Base-by-base conservation (phyloP, 2,888 invertebrate species). In the Athetis lepigone region DNA sequence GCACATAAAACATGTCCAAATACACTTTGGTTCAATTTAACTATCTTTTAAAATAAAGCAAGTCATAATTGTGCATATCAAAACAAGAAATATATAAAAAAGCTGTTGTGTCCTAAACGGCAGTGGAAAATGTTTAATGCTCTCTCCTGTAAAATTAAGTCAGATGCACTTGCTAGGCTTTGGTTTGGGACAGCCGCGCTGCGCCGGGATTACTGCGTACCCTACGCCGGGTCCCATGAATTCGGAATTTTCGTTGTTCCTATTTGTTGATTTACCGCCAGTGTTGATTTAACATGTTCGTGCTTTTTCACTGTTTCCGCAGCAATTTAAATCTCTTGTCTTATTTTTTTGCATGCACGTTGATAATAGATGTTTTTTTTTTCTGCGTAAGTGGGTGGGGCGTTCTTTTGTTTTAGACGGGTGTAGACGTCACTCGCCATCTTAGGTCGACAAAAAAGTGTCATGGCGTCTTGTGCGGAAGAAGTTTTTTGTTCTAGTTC, bases 371-470 rank as follows among this genome's bases (percentile, higher is more conserved):
- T 61, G 23, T 81, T 80, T 77, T 79, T 71, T 72, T 61, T 75
- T 62, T 63, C 13, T 56, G 57, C 70, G 65, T 74, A 73, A 58
- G 84, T 88, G 92, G 94, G 94, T 89, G 94, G 91, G 94, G 93
- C 88, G 79, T 92, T 92, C 94, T 94, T 94, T 94, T 94, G 94
- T 94, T 93, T 95, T 93, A 94, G 86, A 84, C 75, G 85, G 84
- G 84, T 87, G 87, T 83, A 85, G 83, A 76, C 79, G 81, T 83
- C 87, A 89, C 85, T 87, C 94, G 94, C 94, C 94, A 94, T 95
- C 94, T 95, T 95, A 93, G 92, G 85, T 89, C 83, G 89, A 81
- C 85, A 93, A 94, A 93, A 94, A 92, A 90, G 88, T 93, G 93
- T 94, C 94, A 94, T 94, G 94, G 94, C 94, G 92, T 86, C 90